Conservation (phyloP, 2,113 vertebrate species). For the Antechinus flavipes region DNA sequence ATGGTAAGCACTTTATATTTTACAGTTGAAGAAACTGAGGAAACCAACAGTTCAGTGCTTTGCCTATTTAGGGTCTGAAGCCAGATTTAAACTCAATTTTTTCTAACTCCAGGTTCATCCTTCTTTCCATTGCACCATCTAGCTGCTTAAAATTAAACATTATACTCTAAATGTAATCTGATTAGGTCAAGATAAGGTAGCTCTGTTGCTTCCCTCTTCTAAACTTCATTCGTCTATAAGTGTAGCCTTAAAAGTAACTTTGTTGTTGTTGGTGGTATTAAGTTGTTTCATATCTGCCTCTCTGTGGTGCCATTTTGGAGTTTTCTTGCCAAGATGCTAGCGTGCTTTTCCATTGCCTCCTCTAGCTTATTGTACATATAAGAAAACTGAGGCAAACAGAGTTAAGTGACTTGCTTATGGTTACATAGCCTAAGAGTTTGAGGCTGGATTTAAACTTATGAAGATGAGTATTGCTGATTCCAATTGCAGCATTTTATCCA, state of each 20-base stretch:
- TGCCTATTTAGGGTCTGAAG: not conserved
- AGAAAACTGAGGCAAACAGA: not conserved
- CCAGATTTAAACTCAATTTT: not conserved
- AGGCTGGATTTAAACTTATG: not conserved
- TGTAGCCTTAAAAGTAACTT: not conserved
- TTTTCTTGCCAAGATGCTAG: not conserved
- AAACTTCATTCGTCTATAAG: not conserved
- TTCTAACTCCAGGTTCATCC: not conserved
- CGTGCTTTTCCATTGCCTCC: not conserved
- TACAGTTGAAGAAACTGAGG: not conserved
- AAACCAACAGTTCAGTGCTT: not conserved
- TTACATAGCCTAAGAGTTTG: not conserved
- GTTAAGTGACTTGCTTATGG: not conserved
- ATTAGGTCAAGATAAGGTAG: not conserved
- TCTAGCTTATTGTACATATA: not conserved
- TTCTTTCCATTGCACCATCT: not conserved
- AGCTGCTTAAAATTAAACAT: not conserved
- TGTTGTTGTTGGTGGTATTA: not conserved
- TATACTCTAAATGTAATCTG: not conserved
- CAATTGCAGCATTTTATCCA: not conserved
- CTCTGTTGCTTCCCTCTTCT: not conserved
- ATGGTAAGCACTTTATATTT: not conserved
- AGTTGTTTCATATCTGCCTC: not conserved
- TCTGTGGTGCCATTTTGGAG: not conserved
- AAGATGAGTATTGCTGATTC: not conserved